These are phyloP conservation scores for Synergus itoensis DNA, from an alignment of 2,888 invertebrate species.

Conservation along the genomic window DNA sequence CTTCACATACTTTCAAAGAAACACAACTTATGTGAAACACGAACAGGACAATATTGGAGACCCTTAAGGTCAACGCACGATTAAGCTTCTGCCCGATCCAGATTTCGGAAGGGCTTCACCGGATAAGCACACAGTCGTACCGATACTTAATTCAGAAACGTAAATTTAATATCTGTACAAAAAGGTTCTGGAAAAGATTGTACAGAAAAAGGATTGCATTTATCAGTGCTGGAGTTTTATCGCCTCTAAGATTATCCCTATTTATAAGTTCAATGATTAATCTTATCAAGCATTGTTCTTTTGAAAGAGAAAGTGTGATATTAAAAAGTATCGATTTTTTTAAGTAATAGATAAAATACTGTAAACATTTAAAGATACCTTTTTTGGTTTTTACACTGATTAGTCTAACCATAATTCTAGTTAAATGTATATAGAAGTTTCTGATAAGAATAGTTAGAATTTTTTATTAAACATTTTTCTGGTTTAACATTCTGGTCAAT, in stretches of 20 bases:
- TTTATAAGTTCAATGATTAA: not conserved
- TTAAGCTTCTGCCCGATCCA: not conserved
- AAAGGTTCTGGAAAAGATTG: too few relatives aligned
- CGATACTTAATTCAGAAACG: too few relatives aligned
- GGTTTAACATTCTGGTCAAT: too few relatives aligned
- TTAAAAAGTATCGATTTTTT: too few relatives aligned
- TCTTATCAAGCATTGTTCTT: not conserved
- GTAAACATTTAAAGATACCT: too few relatives aligned
- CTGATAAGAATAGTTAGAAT: too few relatives aligned
- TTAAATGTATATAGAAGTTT: too few relatives aligned
- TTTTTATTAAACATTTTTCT: too few relatives aligned
- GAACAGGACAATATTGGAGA: not conserved
- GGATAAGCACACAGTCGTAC: not conserved
- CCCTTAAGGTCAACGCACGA: not conserved
- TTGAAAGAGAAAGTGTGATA: not conserved
- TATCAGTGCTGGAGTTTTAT: not conserved
- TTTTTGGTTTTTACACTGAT: too few relatives aligned
- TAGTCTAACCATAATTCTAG: too few relatives aligned
- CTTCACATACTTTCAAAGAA: not conserved
- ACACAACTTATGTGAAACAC: not conserved
- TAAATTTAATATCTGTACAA: too few relatives aligned
- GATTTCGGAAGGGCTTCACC: not conserved
- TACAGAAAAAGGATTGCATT: not conserved
- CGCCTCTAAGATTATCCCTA: not conserved
- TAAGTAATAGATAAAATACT: too few relatives aligned